phyloP scores from a whole-genome alignment of 2,888 invertebrate species.

The Nectonema munidae region DNA sequence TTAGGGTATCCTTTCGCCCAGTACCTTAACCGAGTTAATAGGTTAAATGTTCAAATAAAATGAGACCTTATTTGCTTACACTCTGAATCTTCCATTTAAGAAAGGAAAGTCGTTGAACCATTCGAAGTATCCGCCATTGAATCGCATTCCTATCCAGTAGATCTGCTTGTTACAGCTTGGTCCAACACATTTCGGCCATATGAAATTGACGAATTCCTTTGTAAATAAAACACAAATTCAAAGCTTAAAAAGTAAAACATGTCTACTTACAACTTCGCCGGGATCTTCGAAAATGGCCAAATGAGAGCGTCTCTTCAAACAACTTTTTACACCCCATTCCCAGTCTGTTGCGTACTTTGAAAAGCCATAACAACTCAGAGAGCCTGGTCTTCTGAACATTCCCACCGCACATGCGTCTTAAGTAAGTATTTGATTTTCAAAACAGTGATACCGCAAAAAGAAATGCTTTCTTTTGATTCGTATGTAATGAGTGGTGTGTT shows the following conservation, averaged over 20 bases:
- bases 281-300: not conserved
- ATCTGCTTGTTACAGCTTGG: not conserved
- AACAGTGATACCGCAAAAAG: too few species aligned
- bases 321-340: too few species aligned
- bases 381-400: slow-evolving; percentile 9
- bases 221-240: not conserved
- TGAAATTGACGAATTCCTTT: slow-evolving; percentile 8
- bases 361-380: slow-evolving; percentile 2
- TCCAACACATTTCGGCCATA: slow-evolving; percentile 7
- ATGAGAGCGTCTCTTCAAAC: too few species aligned
- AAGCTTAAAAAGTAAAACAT: not conserved
- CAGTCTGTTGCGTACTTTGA: not conserved
- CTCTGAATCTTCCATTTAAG: not conserved
- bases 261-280: slow-evolving; percentile 7
- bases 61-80: not conserved
- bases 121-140: not conserved
- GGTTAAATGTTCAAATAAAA: not conserved
- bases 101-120: slow-evolving; percentile 7
- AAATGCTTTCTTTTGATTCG: too few species aligned
- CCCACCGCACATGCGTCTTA: too few species aligned
- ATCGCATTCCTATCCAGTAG: slow-evolving; percentile 6
- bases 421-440: too few species aligned
- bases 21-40: not conserved
- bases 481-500: too few species aligned
- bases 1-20: slow-evolving; percentile 1